phyloP scores from a whole-genome alignment of 2,888 invertebrate species.

The Xiphydria camelus region DNA sequence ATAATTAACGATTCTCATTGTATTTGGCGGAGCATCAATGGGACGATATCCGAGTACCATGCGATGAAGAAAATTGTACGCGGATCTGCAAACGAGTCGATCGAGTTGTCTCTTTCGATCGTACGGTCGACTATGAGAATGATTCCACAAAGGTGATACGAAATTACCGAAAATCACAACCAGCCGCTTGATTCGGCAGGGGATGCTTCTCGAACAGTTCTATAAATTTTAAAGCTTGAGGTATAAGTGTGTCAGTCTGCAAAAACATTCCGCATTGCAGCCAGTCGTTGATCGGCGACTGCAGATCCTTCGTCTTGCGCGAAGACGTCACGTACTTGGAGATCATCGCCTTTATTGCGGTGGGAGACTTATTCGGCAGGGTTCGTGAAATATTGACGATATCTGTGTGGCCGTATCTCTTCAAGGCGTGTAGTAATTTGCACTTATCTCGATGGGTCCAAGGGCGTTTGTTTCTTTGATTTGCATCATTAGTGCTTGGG shows the following conservation, averaged over 20 bases:
- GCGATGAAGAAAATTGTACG: slow-evolving; percentile 44
- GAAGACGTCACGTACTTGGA: slow-evolving; percentile 28
- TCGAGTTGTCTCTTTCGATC: not conserved
- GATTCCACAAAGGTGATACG: not conserved
- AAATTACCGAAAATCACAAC: slow-evolving; percentile 33
- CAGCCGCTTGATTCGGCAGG: slow-evolving; percentile 31
- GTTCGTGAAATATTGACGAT: slow-evolving; percentile 29
- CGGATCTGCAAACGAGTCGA: slow-evolving; percentile 32
- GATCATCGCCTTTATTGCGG: slow-evolving; percentile 36
- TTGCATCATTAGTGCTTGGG: no score
- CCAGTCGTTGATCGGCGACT: slow-evolving; percentile 34
- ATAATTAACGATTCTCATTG: slow-evolving; percentile 24
- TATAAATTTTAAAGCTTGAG: slow-evolving; percentile 45
- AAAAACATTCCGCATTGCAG: slow-evolving; percentile 32
- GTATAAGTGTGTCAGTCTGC: slow-evolving; percentile 30
- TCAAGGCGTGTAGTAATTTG: slow-evolving; percentile 37
- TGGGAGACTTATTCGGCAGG: slow-evolving; percentile 32
- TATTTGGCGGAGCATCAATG: slow-evolving; percentile 26
- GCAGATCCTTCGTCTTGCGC: slow-evolving; percentile 13
- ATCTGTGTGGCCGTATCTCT: slow-evolving; percentile 39
- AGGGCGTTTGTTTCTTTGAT: slow-evolving; percentile 10
- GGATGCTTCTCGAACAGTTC: slow-evolving; percentile 44
- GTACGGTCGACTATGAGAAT: not conserved
- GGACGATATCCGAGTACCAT: slow-evolving; percentile 27
- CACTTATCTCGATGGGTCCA: slow-evolving; percentile 40